Percentiles rank a stretch among this genome's conserved stretches.
These are phyloP conservation scores for Daboia siamensis DNA, from an alignment of 2,113 vertebrate genomes.

Conservation along the genomic window DNA sequence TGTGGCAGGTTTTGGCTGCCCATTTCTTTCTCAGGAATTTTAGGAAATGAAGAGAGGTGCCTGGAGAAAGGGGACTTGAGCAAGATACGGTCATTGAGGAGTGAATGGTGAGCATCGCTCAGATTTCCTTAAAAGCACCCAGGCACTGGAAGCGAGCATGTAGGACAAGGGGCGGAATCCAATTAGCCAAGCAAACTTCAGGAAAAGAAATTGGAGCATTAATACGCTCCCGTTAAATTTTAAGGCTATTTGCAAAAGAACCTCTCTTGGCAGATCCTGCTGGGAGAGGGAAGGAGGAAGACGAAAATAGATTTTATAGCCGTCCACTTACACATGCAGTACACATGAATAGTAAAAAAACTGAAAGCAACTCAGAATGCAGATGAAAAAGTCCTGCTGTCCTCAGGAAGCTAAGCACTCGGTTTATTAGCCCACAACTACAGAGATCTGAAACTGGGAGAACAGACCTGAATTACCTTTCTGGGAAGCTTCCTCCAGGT, in stretches of 20 bases:
- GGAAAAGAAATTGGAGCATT: not conserved
- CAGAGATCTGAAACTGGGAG: not conserved
- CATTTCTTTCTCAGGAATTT: not conserved
- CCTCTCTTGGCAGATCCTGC: not conserved
- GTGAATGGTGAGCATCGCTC: slow-evolving; percentile 25
- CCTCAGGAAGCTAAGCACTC: fast-evolving
- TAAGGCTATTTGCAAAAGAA: not conserved
- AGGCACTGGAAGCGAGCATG: not conserved
- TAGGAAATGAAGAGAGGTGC: slow-evolving; percentile 18
- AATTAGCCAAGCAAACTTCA: not conserved
- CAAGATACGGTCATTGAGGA: slow-evolving; percentile 3
- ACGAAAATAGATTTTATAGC: not conserved
- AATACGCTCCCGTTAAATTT: not conserved
- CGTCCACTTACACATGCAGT: not conserved
- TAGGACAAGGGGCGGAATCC: not conserved
- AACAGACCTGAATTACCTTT: not conserved
- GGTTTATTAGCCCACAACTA: not conserved
- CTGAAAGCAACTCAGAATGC: not conserved
- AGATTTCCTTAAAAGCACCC: slow-evolving; percentile 15
- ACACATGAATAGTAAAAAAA: fast-evolving
- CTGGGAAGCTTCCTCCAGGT: not conserved
- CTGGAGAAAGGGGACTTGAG: not conserved
- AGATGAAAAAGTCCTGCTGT: fast-evolving
- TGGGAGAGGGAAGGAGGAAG: not conserved
- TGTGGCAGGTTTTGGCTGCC: not conserved